Conservation (phyloP, 1,140 invertebrate genomes). For the Pseudomyrmex gracilis region DNA sequence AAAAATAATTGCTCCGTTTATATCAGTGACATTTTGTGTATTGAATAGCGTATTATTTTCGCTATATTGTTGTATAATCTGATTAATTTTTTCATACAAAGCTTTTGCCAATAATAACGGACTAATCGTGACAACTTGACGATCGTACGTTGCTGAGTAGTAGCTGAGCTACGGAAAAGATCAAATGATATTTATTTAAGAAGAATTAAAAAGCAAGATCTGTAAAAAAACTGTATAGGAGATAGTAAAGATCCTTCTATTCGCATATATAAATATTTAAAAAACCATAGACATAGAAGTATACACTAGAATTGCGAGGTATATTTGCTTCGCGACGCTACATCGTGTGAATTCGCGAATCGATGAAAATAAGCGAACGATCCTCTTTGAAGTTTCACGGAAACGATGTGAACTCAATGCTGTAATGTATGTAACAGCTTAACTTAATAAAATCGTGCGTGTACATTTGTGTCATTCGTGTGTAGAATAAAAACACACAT, state of each 20-base stretch:
- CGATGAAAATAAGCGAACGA: too few relatives aligned
- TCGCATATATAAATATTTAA: constrained; percentile 12
- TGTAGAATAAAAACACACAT: too few relatives aligned
- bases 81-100: constrained; percentile 32
- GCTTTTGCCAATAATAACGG: constrained; percentile 64
- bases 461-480: too few relatives aligned
- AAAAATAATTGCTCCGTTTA: constrained; percentile 33
- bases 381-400: too few relatives aligned
- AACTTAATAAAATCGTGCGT: too few relatives aligned
- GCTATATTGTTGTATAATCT: not conserved
- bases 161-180: constrained; percentile 32
- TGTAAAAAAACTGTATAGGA: constrained; percentile 40
- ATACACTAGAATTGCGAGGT: too few relatives aligned
- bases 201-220: not conserved
- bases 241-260: constrained; percentile 42
- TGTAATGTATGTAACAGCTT: too few relatives aligned
- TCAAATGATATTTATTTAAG: constrained; percentile 57
- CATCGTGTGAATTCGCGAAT: too few relatives aligned
- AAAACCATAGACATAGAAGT: too few relatives aligned
- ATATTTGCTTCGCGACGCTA: too few relatives aligned
- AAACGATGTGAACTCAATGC: too few relatives aligned
- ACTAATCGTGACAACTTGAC: constrained; percentile 57
- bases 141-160: constrained; percentile 36
- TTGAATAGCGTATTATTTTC: constrained; percentile 7
- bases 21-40: constrained; percentile 12